A percentile compares a stretch with the other conserved stretches of the same genome.
phyloP scores from a whole-genome alignment of 2,113 vertebrate species.

The Dicentrarchus labrax region DNA sequence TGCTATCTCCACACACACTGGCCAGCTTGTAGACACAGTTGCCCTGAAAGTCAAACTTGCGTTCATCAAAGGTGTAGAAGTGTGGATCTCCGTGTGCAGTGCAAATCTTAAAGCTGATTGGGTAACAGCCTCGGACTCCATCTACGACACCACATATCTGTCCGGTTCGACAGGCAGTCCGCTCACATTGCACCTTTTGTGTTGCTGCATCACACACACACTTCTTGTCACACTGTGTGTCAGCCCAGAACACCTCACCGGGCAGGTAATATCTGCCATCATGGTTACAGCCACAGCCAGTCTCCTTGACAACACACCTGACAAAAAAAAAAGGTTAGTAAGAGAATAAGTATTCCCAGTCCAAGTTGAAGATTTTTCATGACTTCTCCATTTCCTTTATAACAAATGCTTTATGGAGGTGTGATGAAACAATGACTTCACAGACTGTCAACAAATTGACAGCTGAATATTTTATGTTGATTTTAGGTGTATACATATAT shows the following conservation, averaged over 20 bases:
- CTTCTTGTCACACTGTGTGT: constrained; percentile 6
- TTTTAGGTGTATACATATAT: too few relatives aligned
- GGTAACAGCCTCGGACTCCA: constrained; percentile 34
- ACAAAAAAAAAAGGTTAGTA: neutral
- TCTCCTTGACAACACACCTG: constrained; percentile 41
- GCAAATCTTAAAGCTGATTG: constrained; percentile 14
- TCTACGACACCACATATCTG: constrained; percentile 13
- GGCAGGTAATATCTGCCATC: neutral
- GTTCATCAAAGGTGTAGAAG: constrained; percentile 17
- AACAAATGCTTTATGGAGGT: too few relatives aligned
- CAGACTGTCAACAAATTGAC: too few relatives aligned
- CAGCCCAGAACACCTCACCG: constrained; percentile 22
- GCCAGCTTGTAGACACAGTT: constrained; percentile 49
- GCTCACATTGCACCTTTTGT: constrained; percentile 11
- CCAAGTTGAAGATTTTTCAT: neutral
- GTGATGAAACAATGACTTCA: too few relatives aligned
- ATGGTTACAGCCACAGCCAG: constrained; percentile 38
- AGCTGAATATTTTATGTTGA: too few relatives aligned
- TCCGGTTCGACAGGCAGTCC: neutral
- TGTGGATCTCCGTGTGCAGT: constrained; percentile 22
- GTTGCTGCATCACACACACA: constrained; percentile 29
- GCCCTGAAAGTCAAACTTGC: constrained; percentile 41
- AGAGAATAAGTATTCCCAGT: neutral
- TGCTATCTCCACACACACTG: neutral
- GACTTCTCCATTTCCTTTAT: too few relatives aligned